phyloP scores from a whole-genome alignment of 2,888 invertebrate genomes.

The Xanthia togata region DNA sequence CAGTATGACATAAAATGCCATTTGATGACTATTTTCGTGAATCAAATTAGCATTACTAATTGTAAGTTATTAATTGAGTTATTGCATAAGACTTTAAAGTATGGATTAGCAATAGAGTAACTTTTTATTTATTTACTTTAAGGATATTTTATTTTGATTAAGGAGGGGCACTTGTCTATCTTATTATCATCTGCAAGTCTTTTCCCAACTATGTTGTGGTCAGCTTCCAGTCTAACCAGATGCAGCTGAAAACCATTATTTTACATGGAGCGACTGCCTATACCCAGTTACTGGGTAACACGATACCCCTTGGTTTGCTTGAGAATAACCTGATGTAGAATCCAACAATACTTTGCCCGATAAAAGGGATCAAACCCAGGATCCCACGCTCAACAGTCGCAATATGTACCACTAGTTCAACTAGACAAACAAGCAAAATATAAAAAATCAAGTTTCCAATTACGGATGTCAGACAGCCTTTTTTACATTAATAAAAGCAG shows the following conservation, averaged over 20 bases:
- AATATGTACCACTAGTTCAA: not conserved
- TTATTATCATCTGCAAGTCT: not conserved
- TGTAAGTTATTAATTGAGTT: not conserved
- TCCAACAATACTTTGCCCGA: not conserved
- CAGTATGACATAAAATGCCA: not conserved
- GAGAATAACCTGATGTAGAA: not conserved
- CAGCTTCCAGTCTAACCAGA: not conserved
- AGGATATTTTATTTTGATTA: not conserved
- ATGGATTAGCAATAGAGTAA: too few species aligned
- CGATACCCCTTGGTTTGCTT: too few species aligned
- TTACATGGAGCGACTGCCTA: not conserved
- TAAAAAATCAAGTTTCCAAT: not conserved
- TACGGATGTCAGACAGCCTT: not conserved
- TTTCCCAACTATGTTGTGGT: not conserved
- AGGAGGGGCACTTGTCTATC: not conserved
- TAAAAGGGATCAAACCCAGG: too few species aligned
- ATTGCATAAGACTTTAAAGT: constrained; percentile 1
- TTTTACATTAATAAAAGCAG: constrained; percentile 23
- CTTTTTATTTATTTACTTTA: not conserved
- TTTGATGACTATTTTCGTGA: not conserved
- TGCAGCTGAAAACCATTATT: not conserved
- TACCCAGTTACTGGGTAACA: not conserved
- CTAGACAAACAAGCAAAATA: not conserved
- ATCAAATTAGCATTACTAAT: constrained; percentile 9
- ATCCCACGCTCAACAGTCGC: not conserved